phyloP scores from a whole-genome alignment of 53 echinoderm and acorn worm species.

The Actinopyga echinites region DNA sequence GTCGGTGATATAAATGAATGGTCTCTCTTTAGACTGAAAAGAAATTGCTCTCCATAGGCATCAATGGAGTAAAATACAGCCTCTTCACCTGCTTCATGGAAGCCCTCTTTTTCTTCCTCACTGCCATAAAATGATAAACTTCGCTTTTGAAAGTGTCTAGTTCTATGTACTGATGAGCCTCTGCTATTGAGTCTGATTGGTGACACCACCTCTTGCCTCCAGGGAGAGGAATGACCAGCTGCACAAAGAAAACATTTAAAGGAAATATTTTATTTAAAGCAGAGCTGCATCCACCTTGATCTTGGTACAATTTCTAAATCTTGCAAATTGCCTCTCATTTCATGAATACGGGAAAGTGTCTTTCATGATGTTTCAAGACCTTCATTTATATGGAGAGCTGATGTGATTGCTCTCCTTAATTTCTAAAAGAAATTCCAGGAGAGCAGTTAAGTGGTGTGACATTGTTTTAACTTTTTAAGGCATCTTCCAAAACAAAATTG shows the following conservation, averaged over 20 bases:
- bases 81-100: background rate
- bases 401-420: no score
- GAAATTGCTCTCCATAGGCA: conserved; percentile 83
- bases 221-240: background rate
- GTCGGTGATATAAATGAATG: conserved; percentile 76
- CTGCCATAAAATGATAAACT: conserved; percentile 16
- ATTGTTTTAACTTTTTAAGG: no score
- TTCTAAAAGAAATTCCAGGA: no score
- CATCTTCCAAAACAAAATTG: no score
- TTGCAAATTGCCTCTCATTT: no score
- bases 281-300: no score
- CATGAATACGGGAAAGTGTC: no score
- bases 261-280: no score
- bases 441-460: no score
- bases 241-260: background rate
- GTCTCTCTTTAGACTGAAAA: conserved; percentile 71
- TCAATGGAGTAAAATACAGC: conserved; percentile 51
- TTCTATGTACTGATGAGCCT: conserved; percentile 19
- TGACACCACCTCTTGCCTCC: conserved; percentile 22
- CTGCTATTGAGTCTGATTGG: conserved; percentile 10
- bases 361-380: no score
- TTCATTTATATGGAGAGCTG: no score
- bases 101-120: background rate
- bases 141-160: conserved; percentile 37
- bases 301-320: no score